A percentile compares a stretch with the other conserved stretches of the same genome.
phyloP scores from a whole-genome alignment of 1,140 invertebrate genomes.

The Drosophila takahashii region DNA sequence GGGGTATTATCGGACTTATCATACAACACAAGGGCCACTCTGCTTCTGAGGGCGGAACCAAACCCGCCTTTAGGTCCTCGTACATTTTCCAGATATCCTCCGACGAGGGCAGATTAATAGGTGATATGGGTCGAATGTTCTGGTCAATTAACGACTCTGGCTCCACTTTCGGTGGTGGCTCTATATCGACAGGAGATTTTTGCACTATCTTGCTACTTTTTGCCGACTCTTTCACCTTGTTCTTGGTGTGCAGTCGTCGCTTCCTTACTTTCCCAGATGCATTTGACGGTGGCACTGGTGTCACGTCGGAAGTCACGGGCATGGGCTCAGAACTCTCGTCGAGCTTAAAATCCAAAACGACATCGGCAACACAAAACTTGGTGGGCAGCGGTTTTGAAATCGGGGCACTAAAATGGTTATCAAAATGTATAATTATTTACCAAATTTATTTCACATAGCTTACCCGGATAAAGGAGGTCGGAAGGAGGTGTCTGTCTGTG shows the following conservation, averaged over 20 bases:
- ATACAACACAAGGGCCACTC: conserved; percentile 31
- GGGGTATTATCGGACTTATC: background rate
- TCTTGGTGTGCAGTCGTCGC: background rate
- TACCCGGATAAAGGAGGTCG: too few relatives aligned
- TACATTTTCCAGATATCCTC: conserved; percentile 30
- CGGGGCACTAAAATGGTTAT: too few relatives aligned
- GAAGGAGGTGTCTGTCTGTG: too few relatives aligned
- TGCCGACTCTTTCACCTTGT: background rate
- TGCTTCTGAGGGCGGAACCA: background rate
- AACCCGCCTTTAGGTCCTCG: background rate
- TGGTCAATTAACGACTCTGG: background rate
- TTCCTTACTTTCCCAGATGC: background rate
- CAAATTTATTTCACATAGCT: too few relatives aligned
- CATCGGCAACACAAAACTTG: too few relatives aligned
- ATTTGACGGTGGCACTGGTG: background rate
- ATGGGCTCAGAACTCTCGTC: background rate
- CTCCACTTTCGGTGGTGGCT: background rate
- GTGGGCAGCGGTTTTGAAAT: too few relatives aligned
- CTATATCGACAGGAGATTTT: background rate
- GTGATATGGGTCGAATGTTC: background rate
- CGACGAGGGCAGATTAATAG: conserved; percentile 11
- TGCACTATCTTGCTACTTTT: too few relatives aligned
- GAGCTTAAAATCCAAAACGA: too few relatives aligned
- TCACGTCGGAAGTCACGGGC: background rate
- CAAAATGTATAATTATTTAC: too few relatives aligned